Conservation (phyloP, 1,140 invertebrate genomes). For the Probaryconus sp. region DNA sequence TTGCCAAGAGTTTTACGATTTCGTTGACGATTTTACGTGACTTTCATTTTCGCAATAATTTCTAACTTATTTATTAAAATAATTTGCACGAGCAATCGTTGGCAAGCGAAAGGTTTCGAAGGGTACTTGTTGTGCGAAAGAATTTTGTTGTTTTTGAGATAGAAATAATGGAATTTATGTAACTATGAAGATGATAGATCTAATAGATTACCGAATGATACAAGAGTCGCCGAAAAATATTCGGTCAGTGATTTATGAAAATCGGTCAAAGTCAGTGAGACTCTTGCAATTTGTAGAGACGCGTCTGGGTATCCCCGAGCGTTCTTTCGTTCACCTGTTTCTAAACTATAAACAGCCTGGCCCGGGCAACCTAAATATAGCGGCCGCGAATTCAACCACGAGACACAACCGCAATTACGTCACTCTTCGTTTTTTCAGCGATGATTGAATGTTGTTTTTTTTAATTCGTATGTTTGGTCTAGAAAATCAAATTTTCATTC, state of each 20-base stretch:
- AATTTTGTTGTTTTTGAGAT: no score
- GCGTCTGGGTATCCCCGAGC: slow-evolving; percentile 31
- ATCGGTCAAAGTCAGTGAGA: slow-evolving; percentile 76
- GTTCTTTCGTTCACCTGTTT: slow-evolving; percentile 75
- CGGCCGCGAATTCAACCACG: slow-evolving; percentile 72
- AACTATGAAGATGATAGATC: no score
- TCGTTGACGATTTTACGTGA: no score
- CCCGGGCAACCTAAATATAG: slow-evolving; percentile 76
- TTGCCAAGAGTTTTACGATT: no score
- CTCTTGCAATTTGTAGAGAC: slow-evolving; percentile 61
- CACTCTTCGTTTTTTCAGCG: slow-evolving; percentile 25
- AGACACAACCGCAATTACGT: slow-evolving; percentile 66
- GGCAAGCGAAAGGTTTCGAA: no score
- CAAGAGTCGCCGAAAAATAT: slow-evolving; percentile 21
- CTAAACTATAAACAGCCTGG: slow-evolving; percentile 74
- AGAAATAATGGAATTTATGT: no score
- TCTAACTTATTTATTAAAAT: no score
- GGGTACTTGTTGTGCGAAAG: no score
- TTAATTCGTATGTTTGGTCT: not conserved
- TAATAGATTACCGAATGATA: no score
- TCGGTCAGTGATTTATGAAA: slow-evolving; percentile 65
- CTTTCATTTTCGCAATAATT: no score
- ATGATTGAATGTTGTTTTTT: slow-evolving; percentile 33
- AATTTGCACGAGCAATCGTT: no score
- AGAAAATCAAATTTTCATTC: not conserved